Conservation (phyloP, 2,888 invertebrate species). For the Heteromyza rotundicornis region DNA sequence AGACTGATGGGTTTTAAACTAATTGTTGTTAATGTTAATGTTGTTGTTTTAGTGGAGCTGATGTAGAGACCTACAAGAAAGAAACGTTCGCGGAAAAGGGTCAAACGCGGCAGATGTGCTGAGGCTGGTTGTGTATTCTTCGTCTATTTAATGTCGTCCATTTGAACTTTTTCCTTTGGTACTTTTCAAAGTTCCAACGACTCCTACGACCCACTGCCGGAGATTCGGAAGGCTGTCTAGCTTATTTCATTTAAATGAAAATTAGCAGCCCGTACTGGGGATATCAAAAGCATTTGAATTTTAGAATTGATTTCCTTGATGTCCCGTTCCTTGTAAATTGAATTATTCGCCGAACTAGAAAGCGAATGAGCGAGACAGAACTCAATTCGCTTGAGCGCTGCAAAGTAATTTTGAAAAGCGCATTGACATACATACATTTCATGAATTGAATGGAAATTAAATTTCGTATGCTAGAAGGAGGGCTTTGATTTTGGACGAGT, state of each 20-base stretch:
- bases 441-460: neutral
- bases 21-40: slow-evolving; percentile 28
- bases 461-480: too few species aligned
- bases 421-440: neutral
- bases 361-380: too few species aligned
- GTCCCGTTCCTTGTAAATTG: too few species aligned
- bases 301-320: too few species aligned
- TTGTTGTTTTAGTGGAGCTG: slow-evolving; percentile 21
- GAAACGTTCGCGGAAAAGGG: neutral
- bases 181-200: neutral
- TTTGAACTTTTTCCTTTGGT: neutral
- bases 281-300: too few species aligned
- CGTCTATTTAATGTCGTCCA: neutral
- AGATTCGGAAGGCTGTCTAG: neutral
- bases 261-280: too few species aligned
- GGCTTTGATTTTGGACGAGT: too few species aligned
- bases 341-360: too few species aligned
- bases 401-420: neutral
- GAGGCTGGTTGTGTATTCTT: neutral
- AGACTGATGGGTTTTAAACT: slow-evolving; percentile 16
- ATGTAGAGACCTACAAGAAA: neutral
- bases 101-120: too few species aligned
- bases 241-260: neutral
- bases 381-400: neutral
- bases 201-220: too few species aligned